Evolutionary conservation across 2,888 invertebrate species (phyloP).

Genomic region (Morpho deidamia): DNA sequence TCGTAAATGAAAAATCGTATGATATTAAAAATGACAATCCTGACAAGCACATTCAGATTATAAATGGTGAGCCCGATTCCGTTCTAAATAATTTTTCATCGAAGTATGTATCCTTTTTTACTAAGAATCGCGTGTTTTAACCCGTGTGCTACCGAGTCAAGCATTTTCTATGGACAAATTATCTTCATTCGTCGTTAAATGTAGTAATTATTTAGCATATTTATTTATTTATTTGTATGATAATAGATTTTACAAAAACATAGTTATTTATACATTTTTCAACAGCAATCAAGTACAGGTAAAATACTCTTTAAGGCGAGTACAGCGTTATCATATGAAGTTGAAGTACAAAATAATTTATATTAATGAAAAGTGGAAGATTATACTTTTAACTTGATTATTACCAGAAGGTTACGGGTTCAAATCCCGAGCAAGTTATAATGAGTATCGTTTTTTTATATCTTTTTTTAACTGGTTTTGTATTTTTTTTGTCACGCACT

Average conservation of each 20-base stretch:
- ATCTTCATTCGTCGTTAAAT: constrained; percentile 27
- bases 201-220: constrained; percentile 9
- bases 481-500: no score
- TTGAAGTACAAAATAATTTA: no score
- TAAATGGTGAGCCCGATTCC: constrained; percentile 7
- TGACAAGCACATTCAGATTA: constrained; percentile 4
- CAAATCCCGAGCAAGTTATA: background rate
- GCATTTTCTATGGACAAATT: constrained; percentile 43
- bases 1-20: background rate
- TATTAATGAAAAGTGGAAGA: no score
- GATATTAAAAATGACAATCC: background rate
- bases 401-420: background rate
- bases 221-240: no score
- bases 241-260: no score
- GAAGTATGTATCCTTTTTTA: constrained; percentile 22
- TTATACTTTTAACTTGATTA: no score
- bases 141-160: constrained; percentile 35
- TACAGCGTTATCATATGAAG: no score
- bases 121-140: constrained; percentile 30
- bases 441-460: no score
- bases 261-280: no score
- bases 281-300: no score
- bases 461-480: no score
- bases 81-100: constrained; percentile 16
- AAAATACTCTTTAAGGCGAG: no score